Base-by-base conservation (phyloP, 2,888 invertebrate species). In the Habrosyne pyritoides region DNA sequence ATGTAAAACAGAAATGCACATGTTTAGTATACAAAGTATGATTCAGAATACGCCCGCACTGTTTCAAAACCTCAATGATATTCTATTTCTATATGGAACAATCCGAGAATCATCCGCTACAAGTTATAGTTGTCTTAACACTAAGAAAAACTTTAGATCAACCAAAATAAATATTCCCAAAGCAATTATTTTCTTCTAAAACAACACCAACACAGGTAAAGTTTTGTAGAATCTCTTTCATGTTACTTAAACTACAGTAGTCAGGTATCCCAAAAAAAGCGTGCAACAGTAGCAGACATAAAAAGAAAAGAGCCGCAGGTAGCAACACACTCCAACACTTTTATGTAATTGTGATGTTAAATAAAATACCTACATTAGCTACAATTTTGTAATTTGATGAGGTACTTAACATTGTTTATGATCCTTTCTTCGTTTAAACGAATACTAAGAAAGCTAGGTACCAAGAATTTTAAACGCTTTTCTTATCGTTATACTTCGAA, bases 291-390 rank as follows among this genome's bases (percentile, higher is more conserved):
- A 77, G 78, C 77, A 56, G 60, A 63, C 61, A 75, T 73, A 79
- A 77, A 73, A 68, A 57, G 57, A 73, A 78, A 78, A 70, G 67
- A 63, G 64, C 68, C 61, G 71, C 84, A 86, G 85, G 85, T 85
- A 86, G 79, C 71, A 62, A 55, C 28, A 10, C 28, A 49, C 58
- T 70, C 65, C 69, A 67, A 70, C 71, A 73, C 71, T 69, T 68
- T 65, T 64, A 71, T 79, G 60, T 74, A 78, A 75, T 79, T 78
- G 73, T 78, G 67, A 69, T 77, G 67, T 70, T 67, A 77, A 75
- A 75, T 70, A 77, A 69, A 74, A 76, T 59, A n/a, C n/a, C n/a
- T n/a, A 76, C 65, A 82, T 84, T 83, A 81, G 71, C 64, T 57
- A 66, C 61, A 61, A 68, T 73, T 77, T 68, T 61, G 50, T 47